These are phyloP conservation scores for Ceryle rudis DNA, from an alignment of 2,797 vertebrate genomes.

Conservation along the genomic window DNA sequence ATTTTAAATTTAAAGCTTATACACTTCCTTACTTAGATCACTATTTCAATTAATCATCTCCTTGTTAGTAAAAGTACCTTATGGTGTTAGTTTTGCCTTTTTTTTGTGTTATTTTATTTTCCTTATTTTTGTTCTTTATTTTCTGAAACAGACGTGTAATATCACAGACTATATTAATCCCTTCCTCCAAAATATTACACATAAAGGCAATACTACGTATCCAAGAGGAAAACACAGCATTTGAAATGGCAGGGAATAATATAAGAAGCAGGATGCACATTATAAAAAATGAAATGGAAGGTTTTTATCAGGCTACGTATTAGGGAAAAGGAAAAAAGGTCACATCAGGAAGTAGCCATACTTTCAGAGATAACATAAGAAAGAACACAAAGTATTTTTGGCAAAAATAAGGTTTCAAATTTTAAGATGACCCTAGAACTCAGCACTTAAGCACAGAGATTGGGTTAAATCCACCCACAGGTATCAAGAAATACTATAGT, in stretches of 20 bases:
- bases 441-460: background rate
- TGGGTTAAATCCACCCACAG: background rate
- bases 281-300: background rate
- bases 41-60: background rate
- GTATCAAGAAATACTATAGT: background rate
- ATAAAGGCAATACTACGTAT: background rate
- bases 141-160: background rate
- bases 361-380: background rate
- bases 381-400: background rate
- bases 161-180: background rate
- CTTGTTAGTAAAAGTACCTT: background rate
- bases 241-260: background rate
- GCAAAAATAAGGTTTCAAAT: background rate
- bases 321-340: background rate
- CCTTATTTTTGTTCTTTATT: background rate
- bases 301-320: background rate
- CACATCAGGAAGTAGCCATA: background rate
- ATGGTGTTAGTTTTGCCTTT: accelerated
- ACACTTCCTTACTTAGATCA: background rate
- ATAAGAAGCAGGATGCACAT: background rate
- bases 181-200: background rate
- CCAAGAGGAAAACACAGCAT: background rate
- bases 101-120: background rate
- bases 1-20: background rate
- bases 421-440: background rate